Base-by-base conservation (phyloP, 2,888 invertebrate genomes). In the Lycaena phlaeas region DNA sequence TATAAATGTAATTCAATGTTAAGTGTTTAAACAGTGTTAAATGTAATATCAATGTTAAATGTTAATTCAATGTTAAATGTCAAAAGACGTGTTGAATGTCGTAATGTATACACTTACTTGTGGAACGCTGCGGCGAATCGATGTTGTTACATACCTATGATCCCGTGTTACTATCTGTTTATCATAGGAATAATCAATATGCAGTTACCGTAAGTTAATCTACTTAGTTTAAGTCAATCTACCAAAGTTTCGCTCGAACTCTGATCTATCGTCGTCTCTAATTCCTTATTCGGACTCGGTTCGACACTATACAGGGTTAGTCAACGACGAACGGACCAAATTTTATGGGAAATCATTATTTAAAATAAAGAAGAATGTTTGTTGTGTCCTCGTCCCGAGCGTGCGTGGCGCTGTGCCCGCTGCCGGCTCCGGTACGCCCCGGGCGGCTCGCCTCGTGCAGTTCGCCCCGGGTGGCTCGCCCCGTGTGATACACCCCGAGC, bases 171-270 rank as follows among this genome's bases (percentile, higher is more conserved):
- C 41, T 50, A 48, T 44, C 38, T 44, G 45, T 44, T 45, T 65
- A 56, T 54, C 44, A 61, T 72, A 75, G 71, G 59, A 60, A 64
- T 75, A 67, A 70, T 69, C 59, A 59, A 66, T 70, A 64, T 59
- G 68, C 79, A 79, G 81, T 82, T 79, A 81, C 81, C 81, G 71
- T 79, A 79, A 76, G 69, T 73, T 74, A 74, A 75, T 69, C 61
- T 68, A 67, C 57, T 68, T 78, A 78, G 77, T 72, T 64, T 71
- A 82, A 75, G 68, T 70, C 63, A 77, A 74, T 71, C 64, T 72
- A 78, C 78, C 79, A 77, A 79, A 81, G 78, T 69, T 68, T 70
- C 68, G 68, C 67, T 68, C 55, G 65, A 64, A 61, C 57, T 67
- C 63, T 61, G 69, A 62, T 63, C 63, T 64, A 56, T 56, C 61